Evolutionary conservation across 2,888 invertebrate species (phyloP).

Genomic region (Neoscelio sp.): DNA sequence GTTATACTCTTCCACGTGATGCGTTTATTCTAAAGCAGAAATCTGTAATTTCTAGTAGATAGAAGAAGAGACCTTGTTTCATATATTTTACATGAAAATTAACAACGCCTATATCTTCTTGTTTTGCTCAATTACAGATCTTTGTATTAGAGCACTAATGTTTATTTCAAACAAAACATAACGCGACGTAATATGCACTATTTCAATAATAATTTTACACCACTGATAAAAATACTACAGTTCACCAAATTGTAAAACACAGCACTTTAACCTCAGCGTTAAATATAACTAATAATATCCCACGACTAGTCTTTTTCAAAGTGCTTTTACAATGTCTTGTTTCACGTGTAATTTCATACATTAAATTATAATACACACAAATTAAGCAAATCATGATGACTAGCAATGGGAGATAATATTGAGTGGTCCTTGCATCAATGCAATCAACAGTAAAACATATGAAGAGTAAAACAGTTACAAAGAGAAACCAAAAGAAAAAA

Average conservation of each 20-base stretch:
- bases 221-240: slow-evolving; percentile 8
- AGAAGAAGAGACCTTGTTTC: too few species aligned
- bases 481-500: slow-evolving; percentile 57
- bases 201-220: neutral
- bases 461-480: slow-evolving; percentile 68
- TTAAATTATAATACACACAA: slow-evolving; percentile 78
- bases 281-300: slow-evolving; percentile 31
- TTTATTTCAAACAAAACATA: neutral
- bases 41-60: too few species aligned
- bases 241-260: slow-evolving; percentile 3
- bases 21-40: too few species aligned
- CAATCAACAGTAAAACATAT: slow-evolving; percentile 79
- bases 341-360: slow-evolving; percentile 66
- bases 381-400: slow-evolving; percentile 81
- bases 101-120: neutral
- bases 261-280: neutral
- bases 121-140: neutral
- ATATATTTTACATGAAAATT: too few species aligned
- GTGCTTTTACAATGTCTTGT: slow-evolving; percentile 32
- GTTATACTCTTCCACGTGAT: too few species aligned
- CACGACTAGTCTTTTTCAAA: slow-evolving; percentile 50
- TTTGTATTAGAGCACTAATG: slow-evolving; percentile 16
- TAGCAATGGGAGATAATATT: slow-evolving; percentile 84
- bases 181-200: too few species aligned
- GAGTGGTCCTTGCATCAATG: slow-evolving; percentile 91